A percentile compares a stretch with the other conserved stretches of the same genome.
Conservation (phyloP, 2,888 invertebrate genomes). For the Drosophila sordidapex region DNA sequence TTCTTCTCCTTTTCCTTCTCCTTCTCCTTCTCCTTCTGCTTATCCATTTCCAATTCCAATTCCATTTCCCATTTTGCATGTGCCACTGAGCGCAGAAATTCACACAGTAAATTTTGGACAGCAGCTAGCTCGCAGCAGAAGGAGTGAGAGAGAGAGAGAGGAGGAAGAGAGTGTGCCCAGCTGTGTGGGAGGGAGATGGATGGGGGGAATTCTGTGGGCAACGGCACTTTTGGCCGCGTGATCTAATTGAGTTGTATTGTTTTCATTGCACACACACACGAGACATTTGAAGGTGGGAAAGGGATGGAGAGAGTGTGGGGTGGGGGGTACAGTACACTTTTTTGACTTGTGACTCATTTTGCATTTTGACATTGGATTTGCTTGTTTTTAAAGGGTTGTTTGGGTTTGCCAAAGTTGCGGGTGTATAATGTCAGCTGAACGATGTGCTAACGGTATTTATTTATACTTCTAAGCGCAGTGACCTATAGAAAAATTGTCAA, state of each 20-base stretch:
- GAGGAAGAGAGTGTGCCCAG: no score
- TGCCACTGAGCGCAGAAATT: slow-evolving; percentile 57
- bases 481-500: background rate
- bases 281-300: background rate
- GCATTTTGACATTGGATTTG: slow-evolving; percentile 31
- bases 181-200: background rate
- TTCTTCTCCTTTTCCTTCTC: background rate
- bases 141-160: background rate
- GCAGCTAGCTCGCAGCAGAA: background rate
- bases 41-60: background rate
- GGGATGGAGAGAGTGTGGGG: background rate
- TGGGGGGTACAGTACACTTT: background rate
- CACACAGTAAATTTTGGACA: slow-evolving; percentile 70
- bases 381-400: slow-evolving; percentile 7
- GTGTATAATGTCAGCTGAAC: background rate
- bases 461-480: background rate
- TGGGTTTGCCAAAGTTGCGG: background rate
- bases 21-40: background rate
- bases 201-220: background rate
- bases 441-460: background rate
- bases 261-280: slow-evolving; percentile 5
- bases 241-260: slow-evolving; percentile 77
- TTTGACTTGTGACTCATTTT: slow-evolving; percentile 28
- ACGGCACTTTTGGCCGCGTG: slow-evolving; percentile 36
- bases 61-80: slow-evolving; percentile 35